These are phyloP conservation scores for Dryomyza anilis DNA, from an alignment of 2,888 invertebrate genomes.

Conservation along the genomic window DNA sequence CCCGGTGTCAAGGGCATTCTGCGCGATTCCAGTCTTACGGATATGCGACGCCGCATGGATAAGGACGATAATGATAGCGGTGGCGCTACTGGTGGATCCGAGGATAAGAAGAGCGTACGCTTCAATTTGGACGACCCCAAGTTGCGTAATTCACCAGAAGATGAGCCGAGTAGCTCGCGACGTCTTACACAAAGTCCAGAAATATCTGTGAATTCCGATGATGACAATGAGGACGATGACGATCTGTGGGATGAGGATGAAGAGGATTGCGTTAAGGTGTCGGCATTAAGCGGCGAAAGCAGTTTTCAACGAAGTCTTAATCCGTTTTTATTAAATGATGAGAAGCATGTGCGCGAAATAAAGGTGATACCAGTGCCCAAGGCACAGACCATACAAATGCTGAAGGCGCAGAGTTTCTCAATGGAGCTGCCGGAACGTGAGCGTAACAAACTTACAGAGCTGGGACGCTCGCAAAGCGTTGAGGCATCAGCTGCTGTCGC, in stretches of 20 bases:
- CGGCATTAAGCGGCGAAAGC: conserved; percentile 32
- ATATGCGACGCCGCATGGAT: conserved; percentile 51
- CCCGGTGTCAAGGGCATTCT: conserved; percentile 67
- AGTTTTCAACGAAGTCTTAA: conserved; percentile 44
- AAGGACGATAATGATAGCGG: conserved; percentile 41
- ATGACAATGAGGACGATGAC: conserved; percentile 48
- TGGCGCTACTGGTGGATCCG: conserved; percentile 46
- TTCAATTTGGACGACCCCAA: conserved; percentile 64
- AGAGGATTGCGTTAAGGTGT: conserved; percentile 36
- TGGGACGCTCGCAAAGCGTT: conserved; percentile 43
- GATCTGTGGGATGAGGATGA: conserved; percentile 47
- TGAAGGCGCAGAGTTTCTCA: conserved; percentile 45
- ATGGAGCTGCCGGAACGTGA: conserved; percentile 40
- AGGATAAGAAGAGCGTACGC: conserved; percentile 78
- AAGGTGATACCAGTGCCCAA: conserved; percentile 59
- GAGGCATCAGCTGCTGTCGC: conserved; percentile 33
- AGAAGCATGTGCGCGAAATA: conserved; percentile 58
- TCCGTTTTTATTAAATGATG: conserved; percentile 55
- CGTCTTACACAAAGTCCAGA: conserved; percentile 51
- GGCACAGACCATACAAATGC: conserved; percentile 51
- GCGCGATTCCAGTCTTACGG: conserved; percentile 65
- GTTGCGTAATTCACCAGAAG: conserved; percentile 46
- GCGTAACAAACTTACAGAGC: conserved; percentile 33
- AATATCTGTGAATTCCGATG: conserved; percentile 49
- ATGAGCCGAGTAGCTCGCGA: conserved; percentile 47